Conservation (phyloP, 2,888 invertebrate species). For the Caenorhabditis sp. region DNA sequence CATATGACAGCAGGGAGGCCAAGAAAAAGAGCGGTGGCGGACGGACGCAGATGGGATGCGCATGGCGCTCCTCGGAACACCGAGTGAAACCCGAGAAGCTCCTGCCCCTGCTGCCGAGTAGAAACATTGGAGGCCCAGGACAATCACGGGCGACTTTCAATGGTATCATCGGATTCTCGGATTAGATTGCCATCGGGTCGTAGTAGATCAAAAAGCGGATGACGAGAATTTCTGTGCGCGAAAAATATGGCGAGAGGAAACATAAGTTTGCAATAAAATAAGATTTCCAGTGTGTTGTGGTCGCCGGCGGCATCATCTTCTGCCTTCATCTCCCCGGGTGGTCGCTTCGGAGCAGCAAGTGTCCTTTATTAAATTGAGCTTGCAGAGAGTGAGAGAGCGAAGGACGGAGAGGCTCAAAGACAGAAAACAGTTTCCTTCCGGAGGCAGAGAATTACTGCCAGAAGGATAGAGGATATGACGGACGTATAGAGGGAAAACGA, state of each 20-base stretch:
- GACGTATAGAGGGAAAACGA: conserved; percentile 4
- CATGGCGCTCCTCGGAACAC: neutral
- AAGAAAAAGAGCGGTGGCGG: conserved; percentile 22
- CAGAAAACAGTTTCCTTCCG: too few relatives aligned
- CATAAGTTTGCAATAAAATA: conserved; percentile 3
- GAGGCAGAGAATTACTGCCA: neutral
- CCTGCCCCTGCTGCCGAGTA: too few relatives aligned
- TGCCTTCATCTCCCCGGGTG: neutral
- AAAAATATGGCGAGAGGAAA: neutral
- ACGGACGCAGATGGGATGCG: conserved; percentile 39
- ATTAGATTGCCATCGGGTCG: too few relatives aligned
- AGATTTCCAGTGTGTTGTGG: conserved; percentile 24
- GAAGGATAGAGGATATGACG: conserved; percentile 8
- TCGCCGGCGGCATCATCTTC: too few relatives aligned
- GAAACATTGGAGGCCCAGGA: too few relatives aligned
- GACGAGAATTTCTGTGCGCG: too few relatives aligned
- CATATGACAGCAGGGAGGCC: conserved; percentile 40
- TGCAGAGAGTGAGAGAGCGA: conserved; percentile 6
- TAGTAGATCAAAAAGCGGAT: too few relatives aligned
- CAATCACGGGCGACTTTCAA: too few relatives aligned
- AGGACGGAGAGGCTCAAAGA: neutral
- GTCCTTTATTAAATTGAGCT: conserved; percentile 21
- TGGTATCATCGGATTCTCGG: too few relatives aligned
- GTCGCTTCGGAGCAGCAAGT: conserved; percentile 21
- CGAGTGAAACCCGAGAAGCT: conserved; percentile 15